Evolutionary conservation across 2,797 vertebrate species (phyloP).

Genomic region (Harpagifer antarcticus): DNA sequence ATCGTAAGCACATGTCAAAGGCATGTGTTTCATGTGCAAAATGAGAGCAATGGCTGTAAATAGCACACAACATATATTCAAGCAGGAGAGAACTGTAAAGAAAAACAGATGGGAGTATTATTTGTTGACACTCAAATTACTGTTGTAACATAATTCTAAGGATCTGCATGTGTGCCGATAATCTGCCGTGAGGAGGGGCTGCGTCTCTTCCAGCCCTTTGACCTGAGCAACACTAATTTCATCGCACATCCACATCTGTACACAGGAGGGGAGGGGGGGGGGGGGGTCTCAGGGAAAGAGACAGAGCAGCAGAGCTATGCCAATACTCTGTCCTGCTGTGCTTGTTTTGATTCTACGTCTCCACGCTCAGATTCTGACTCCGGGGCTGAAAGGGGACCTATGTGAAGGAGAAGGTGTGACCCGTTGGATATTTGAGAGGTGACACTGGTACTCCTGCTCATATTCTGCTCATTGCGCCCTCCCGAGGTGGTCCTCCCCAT

Average conservation of each 20-base stretch:
- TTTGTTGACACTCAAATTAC: conserved; percentile 68
- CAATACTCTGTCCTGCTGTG: conserved; percentile 50
- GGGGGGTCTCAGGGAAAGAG: conserved; percentile 30
- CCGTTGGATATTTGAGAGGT: conserved; percentile 99
- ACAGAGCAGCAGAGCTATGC: conserved; percentile 54
- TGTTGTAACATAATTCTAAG: conserved; percentile 71
- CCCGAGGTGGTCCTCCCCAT: conserved; percentile 97
- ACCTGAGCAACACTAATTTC: conserved; percentile 85
- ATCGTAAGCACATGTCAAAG: conserved; percentile 66
- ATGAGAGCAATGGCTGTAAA: conserved; percentile 79
- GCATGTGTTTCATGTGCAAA: conserved; percentile 82
- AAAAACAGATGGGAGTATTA: conserved; percentile 62
- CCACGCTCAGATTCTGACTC: conserved; percentile 44
- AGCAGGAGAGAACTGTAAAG: conserved; percentile 61
- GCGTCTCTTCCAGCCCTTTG: conserved; percentile 74
- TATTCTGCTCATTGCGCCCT: conserved; percentile 95
- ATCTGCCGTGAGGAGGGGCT: conserved; percentile 75
- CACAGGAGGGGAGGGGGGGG: conserved; percentile 49
- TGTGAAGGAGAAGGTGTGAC: conserved; percentile 99
- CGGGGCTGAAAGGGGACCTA: conserved; percentile 78
- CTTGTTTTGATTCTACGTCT: conserved; percentile 40
- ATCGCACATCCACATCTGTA: conserved; percentile 79
- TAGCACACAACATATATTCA: conserved; percentile 61
- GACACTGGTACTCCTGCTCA: conserved; percentile 99
- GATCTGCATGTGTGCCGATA: conserved; percentile 77